These are phyloP conservation scores for Pampusana beccarii DNA, from an alignment of 2,113 vertebrate species.

Conservation along the genomic window DNA sequence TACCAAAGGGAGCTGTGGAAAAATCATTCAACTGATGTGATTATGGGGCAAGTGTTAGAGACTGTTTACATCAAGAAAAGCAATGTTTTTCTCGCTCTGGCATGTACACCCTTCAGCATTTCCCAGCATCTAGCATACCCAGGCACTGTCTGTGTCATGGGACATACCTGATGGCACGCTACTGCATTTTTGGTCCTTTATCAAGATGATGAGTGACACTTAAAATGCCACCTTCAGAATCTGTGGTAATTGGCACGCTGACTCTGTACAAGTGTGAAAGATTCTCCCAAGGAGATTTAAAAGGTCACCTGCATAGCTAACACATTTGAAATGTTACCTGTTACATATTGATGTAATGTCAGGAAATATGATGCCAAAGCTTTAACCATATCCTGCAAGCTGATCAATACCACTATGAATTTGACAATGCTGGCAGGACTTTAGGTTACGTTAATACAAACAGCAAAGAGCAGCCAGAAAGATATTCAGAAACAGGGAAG, in stretches of 20 bases:
- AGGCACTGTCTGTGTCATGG: neutral
- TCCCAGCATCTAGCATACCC: neutral
- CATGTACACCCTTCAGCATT: neutral
- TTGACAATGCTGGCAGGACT: neutral
- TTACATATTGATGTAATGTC: neutral
- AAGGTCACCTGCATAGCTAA: constrained; percentile 32
- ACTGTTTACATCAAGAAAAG: neutral
- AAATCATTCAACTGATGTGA: neutral
- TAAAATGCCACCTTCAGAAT: constrained; percentile 24
- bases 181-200: neutral
- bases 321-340: neutral
- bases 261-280: neutral
- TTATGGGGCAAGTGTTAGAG: accelerated
- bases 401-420: neutral
- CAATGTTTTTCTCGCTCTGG: neutral
- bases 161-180: neutral
- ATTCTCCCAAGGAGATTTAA: neutral
- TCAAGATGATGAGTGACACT: neutral
- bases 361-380: neutral
- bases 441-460: neutral
- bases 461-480: neutral
- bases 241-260: neutral
- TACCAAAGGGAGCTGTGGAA: neutral
- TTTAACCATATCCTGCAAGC: neutral
- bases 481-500: neutral